Evolutionary conservation across 2,888 invertebrate genomes (phyloP).

Genomic region (Mermis nigrescens): DNA sequence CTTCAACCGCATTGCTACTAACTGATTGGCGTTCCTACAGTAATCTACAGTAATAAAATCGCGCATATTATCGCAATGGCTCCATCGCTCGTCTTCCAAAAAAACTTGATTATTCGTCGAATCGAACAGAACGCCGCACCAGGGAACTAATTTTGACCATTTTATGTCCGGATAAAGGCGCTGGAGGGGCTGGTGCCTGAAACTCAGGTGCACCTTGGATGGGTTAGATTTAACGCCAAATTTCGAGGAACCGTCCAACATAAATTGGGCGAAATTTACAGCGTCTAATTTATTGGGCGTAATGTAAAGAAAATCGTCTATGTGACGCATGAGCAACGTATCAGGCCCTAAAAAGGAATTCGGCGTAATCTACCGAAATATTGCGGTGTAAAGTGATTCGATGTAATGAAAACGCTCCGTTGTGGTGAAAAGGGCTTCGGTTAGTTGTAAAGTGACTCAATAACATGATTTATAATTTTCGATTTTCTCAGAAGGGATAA

Average conservation of each 20-base stretch:
- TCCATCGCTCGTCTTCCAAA: background rate
- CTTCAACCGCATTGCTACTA: background rate
- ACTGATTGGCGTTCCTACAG: background rate
- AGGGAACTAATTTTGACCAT: background rate
- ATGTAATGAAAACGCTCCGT: too few relatives aligned
- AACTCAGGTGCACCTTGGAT: background rate
- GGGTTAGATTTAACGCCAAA: background rate
- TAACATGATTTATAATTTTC: too few relatives aligned
- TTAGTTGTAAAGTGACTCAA: too few relatives aligned
- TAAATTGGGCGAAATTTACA: background rate
- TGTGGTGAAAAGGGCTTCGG: too few relatives aligned
- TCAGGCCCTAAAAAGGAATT: too few relatives aligned
- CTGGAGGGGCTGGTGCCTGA: background rate
- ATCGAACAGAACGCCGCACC: background rate
- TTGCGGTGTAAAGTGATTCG: too few relatives aligned
- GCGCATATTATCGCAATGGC: background rate
- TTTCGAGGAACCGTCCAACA: background rate
- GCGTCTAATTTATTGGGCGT: background rate
- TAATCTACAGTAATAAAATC: background rate
- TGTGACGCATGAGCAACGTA: background rate
- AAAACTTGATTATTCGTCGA: background rate
- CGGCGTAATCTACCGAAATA: too few relatives aligned
- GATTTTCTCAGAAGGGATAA: too few relatives aligned
- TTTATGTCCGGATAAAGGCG: background rate
- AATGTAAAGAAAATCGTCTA: slow-evolving; percentile 1